Percentiles rank a stretch among this genome's conserved stretches.
These are phyloP conservation scores for Malurus cyaneus DNA, from an alignment of 2,113 vertebrate species.

Conservation along the genomic window DNA sequence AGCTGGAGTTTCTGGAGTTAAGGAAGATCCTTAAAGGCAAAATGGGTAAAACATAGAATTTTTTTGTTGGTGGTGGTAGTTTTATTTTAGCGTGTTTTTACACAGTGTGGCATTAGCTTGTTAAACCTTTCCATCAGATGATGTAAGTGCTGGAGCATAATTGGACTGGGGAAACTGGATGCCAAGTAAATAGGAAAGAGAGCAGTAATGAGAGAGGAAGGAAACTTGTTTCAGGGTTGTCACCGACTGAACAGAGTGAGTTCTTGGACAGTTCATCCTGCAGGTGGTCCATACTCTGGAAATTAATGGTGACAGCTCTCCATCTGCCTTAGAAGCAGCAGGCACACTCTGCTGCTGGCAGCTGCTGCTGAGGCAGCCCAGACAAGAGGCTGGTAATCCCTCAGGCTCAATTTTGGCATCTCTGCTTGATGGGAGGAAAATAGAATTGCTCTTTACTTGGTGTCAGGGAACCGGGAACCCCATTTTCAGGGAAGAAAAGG, in stretches of 20 bases:
- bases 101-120: not conserved
- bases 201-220: not conserved
- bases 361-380: not conserved
- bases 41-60: not conserved
- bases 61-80: rapidly evolving
- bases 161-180: not conserved
- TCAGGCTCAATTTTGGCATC: not conserved
- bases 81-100: not conserved
- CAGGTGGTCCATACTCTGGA: not conserved
- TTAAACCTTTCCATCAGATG: not conserved
- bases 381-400: not conserved
- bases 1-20: not conserved
- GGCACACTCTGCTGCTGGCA: not conserved
- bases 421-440: not conserved
- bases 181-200: not conserved
- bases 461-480: rapidly evolving
- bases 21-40: not conserved
- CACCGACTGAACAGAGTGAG: rapidly evolving
- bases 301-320: not conserved
- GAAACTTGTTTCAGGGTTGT: not conserved
- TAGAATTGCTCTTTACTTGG: not conserved
- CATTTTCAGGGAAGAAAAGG: not conserved
- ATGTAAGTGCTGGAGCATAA: not conserved
- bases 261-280: not conserved
- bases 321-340: not conserved